Evolutionary conservation across 30 jellyfish, hydroid and myxozoan genomes (phyloP).

Genomic region (Hydra vulgaris): DNA sequence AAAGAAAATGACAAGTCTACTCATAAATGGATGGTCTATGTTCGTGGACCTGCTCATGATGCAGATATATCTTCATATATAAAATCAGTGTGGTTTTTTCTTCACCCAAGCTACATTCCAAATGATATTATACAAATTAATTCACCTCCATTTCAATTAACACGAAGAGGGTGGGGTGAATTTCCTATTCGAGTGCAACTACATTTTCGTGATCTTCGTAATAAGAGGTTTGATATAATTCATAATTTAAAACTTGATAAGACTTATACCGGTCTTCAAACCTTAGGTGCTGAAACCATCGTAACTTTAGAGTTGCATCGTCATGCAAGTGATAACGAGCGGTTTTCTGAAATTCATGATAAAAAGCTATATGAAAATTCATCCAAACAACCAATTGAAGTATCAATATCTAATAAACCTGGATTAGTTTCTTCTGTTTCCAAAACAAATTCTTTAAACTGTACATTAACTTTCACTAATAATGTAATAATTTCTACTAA

Average conservation of each 20-base stretch:
- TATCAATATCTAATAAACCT: background rate
- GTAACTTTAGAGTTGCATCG: conserved; percentile 67
- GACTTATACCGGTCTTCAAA: conserved; percentile 94
- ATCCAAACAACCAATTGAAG: conserved; percentile 1
- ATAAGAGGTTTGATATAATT: conserved; percentile 76
- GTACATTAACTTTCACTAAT: background rate
- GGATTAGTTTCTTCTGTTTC: background rate
- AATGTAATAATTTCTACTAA: background rate
- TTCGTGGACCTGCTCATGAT: conserved; percentile 64
- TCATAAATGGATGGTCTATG: conserved; percentile 96
- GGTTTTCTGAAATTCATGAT: background rate
- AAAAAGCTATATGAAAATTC: background rate
- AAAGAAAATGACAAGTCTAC: conserved; percentile 82
- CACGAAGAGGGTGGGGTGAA: conserved; percentile 99
- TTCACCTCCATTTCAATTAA: conserved; percentile 80
- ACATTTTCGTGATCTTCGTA: conserved; percentile 59
- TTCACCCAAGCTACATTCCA: conserved; percentile 97
- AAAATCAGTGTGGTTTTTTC: conserved; percentile 67
- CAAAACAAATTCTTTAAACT: background rate
- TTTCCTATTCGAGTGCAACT: conserved; percentile 93
- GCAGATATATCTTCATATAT: conserved; percentile 51
- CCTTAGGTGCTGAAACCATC: conserved; percentile 87
- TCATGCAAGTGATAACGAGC: conserved; percentile 32
- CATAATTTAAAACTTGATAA: conserved; percentile 77
- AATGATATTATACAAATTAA: conserved; percentile 69